Evolutionary conservation across 2,888 invertebrate genomes (phyloP), one percentile per base, ranked within the genome.

Genomic region (Neelides folsomi): DNA sequence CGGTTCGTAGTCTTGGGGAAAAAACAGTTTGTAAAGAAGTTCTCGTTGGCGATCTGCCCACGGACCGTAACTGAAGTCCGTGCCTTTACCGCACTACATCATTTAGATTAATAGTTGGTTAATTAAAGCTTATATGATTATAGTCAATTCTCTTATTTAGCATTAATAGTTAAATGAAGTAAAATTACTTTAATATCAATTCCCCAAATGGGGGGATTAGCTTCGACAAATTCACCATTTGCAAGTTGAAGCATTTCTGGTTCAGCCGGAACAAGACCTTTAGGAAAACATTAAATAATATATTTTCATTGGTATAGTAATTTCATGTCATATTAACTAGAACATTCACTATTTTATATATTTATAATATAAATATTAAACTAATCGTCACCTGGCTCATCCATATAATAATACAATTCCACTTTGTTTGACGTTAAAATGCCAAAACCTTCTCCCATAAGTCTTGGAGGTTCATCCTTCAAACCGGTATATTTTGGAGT

Each of bases 31-130:
- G 72, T 89, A 95, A 35, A 98, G 75, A 71, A 88, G 83, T 68
- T 94, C 94, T 58, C 97, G 79, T 70, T 98, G 97, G 47, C 94
- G 78, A 69, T 98, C 97, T 2, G 95, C 97, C 97, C 97, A 98
- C 0, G 97, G 97, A 0, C 97, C 97, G 68, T 97, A 98, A 71
- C 93, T 94, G 66, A 98, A 88, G 68, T 93, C 89, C 2, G 88
- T 89, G 59, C 89, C 93, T 72, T 92, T 93, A 1, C 92, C 87
- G 68, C 92, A 89, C 70, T 71, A 53, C 10, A 12, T 44, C 9
- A 20, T 18, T 27, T 15, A 3, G 36, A 9, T 13, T 7, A 10
- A 20, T 15, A 13, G 12, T 3, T 34, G 27, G 12, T 13, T 9
- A 2, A 15, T 35, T 35, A 35, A 45, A 45, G 4, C 2, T 34